Evolutionary conservation across 2,888 invertebrate genomes (phyloP), one percentile per base, ranked within the genome.

Genomic region (Xestia sexstrigata): DNA sequence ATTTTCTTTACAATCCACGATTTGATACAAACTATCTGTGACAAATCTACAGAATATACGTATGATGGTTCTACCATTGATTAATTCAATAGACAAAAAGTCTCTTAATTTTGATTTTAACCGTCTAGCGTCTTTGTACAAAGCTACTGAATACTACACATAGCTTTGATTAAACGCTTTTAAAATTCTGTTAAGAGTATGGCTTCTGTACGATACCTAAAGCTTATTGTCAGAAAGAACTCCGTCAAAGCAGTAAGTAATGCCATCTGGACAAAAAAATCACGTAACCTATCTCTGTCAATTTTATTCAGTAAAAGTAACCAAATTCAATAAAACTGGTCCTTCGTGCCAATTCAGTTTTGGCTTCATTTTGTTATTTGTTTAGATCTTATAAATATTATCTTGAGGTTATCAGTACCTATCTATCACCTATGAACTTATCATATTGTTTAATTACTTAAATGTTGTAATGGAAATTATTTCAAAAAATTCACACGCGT

Each of bases 331-430:
- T n/a, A n/a, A n/a, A n/a, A n/a, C n/a, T n/a, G n/a, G n/a, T n/a
- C n/a, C n/a, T n/a, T n/a, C n/a, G n/a, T n/a, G n/a, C n/a, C n/a
- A n/a, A n/a, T n/a, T n/a, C n/a, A n/a, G n/a, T n/a, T n/a, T n/a
- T n/a, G n/a, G n/a, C n/a, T n/a, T n/a, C 4, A 35, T 42, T 35
- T 58, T 71, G 62, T 76, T 76, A 47, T 80, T 81, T 81, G 23
- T 81, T 80, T 49, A 67, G 39, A 42, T 70, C 49, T 55, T 30
- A 67, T 78, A 47, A 63, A 20, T 9, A 52, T 55, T 23, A 17
- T 66, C 49, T n/a, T 49, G 15, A 35, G 70, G 74, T 82, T 83
- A 83, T 82, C 78, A 65, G 15, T 23, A 13, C 47, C 17, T 68
- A 49, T 30, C 35, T 68, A 49, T 30, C 35, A 79, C 52, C 65